Evolutionary conservation across 2,888 invertebrate species (phyloP).

Genomic region (Mylabris sibirica): DNA sequence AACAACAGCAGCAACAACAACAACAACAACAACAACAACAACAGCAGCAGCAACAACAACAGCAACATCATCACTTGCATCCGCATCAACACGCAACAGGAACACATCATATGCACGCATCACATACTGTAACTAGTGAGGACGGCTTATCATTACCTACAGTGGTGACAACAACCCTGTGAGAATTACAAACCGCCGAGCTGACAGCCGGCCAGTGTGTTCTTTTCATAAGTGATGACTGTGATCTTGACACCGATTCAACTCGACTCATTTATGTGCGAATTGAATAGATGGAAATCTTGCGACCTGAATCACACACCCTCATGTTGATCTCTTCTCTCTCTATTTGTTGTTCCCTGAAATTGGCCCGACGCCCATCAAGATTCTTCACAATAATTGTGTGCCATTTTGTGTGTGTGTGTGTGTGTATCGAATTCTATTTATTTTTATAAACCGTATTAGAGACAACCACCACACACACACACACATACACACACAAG

Average conservation of each 20-base stretch:
- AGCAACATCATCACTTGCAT: constrained; percentile 49
- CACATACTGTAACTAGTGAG: constrained; percentile 57
- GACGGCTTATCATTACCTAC: constrained; percentile 57
- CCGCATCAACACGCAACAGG: constrained; percentile 38
- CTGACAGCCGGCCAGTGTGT: constrained; percentile 63
- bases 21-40: constrained; percentile 50
- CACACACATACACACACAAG: too few relatives aligned
- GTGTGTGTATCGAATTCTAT: constrained; percentile 32
- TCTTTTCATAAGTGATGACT: constrained; percentile 61
- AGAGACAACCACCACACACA: constrained; percentile 27
- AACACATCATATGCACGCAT: constrained; percentile 51
- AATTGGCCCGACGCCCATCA: constrained; percentile 47
- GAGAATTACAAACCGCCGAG: constrained; percentile 65
- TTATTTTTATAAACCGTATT: constrained; percentile 26
- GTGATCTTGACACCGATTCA: constrained; percentile 60
- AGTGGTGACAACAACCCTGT: constrained; percentile 64
- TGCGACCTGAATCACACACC: constrained; percentile 45
- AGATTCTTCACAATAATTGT: constrained; percentile 34
- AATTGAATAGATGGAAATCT: constrained; percentile 52
- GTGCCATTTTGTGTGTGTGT: constrained; percentile 43
- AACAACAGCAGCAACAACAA: constrained; percentile 60
- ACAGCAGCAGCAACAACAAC: constrained; percentile 55
- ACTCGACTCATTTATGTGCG: constrained; percentile 61
- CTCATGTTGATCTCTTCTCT: constrained; percentile 44
- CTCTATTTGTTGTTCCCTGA: not conserved